Evolutionary conservation across 2,888 invertebrate species (phyloP), one percentile per base, ranked within the genome.

Genomic region (Arctia plantaginis): DNA sequence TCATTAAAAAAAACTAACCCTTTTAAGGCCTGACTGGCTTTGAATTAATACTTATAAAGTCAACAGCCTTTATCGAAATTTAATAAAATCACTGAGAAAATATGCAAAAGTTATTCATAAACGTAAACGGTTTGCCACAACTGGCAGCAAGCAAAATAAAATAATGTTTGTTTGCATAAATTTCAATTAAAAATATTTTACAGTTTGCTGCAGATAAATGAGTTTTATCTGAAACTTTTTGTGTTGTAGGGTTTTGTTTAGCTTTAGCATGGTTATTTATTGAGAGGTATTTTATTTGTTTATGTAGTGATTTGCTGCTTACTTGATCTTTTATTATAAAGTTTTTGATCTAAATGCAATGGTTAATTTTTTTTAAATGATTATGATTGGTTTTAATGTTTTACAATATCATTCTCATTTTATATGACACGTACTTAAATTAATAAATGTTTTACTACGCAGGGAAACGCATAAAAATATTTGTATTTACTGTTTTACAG

Each of bases 151-250:
- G 66, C 44, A n/a, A 72, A 79, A 72, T 64, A 76, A 76, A 77
- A 69, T 33, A 8, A 51, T n/a, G 66, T 51, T 75, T 77, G 75
- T 79, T 73, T 66, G 75, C 79, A 83, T 85, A 80, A 79, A 85
- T 82, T 81, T 80, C 80, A 83, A 86, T 86, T 86, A 83, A 83
- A 82, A 86, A 85, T 73, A 77, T 59, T 82, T 47, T 82, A 80
- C 80, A 82, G 69, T 66, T 66, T 71, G 78, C 59, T 77, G 79
- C 80, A 71, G 76, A 77, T 73, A 71, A 80, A 79, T 73, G 80
- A 78, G 65, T 71, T 77, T 84, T 78, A 77, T 68, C 51, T 41
- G 23, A 23, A 23, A 62, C 27, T 66, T 44, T 73, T 66, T 44
- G 33, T 64, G 27, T 66, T 66, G 66, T 10, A 15, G 66, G 15